A percentile compares a stretch with the other conserved stretches of the same genome.
phyloP scores from a whole-genome alignment of 2,797 vertebrate genomes.

The Sternotherus odoratus region DNA sequence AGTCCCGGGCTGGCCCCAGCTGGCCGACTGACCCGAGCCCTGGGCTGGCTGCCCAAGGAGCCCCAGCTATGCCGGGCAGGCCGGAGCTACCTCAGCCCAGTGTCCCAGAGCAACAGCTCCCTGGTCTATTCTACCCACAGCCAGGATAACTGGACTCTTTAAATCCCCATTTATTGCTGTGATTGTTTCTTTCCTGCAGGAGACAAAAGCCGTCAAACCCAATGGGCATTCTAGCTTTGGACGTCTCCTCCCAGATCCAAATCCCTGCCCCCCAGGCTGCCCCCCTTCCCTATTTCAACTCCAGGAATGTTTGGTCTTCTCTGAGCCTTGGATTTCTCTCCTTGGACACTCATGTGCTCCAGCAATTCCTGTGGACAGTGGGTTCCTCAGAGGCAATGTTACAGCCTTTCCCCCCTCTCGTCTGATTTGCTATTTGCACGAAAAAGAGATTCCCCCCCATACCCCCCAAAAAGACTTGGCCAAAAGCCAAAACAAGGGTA shows the following conservation, averaged over 20 bases:
- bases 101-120: too few relatives aligned
- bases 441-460: not conserved
- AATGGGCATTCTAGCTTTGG: too few relatives aligned
- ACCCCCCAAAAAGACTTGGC: not conserved
- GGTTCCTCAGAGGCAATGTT: not conserved
- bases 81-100: too few relatives aligned
- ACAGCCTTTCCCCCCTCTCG: not conserved
- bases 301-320: not conserved
- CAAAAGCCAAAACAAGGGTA: not conserved
- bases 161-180: not conserved
- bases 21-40: too few relatives aligned
- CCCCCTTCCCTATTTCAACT: not conserved
- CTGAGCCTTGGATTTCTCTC: not conserved
- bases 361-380: not conserved
- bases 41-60: too few relatives aligned
- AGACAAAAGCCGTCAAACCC: not conserved
- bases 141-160: not conserved
- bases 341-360: not conserved
- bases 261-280: accelerated
- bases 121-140: too few relatives aligned
- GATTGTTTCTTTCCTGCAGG: not conserved
- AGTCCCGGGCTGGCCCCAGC: too few relatives aligned
- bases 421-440: not conserved
- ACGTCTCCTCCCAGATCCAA: not conserved
- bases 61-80: too few relatives aligned